Percentiles rank a stretch among this genome's conserved stretches.
Evolutionary conservation across 2,888 invertebrate genomes (phyloP).

Genomic region (Agriotes lineatus): DNA sequence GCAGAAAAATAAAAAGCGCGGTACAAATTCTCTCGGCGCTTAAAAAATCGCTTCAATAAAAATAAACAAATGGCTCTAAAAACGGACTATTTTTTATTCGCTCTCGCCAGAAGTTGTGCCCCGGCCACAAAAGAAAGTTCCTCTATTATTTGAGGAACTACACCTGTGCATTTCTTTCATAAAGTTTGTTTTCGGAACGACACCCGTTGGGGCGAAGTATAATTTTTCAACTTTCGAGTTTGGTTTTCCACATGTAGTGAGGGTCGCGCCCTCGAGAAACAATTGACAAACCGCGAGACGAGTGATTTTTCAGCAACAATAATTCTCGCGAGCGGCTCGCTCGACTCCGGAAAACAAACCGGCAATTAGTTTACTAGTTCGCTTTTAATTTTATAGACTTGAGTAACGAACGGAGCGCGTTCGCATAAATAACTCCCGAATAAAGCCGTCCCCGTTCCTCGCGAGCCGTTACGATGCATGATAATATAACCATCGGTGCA

Average conservation of each 20-base stretch:
- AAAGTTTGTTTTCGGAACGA: slow-evolving; percentile 38
- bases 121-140: slow-evolving; percentile 28
- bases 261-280: background rate
- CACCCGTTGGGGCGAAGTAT: slow-evolving; percentile 27
- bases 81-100: slow-evolving; percentile 32
- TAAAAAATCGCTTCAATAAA: slow-evolving; percentile 34
- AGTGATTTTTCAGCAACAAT: slow-evolving; percentile 6
- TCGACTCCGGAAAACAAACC: slow-evolving; percentile 21
- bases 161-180: slow-evolving; percentile 44
- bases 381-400: slow-evolving; percentile 18
- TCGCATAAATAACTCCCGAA: slow-evolving; percentile 36
- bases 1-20: slow-evolving; percentile 4
- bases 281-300: slow-evolving; percentile 24
- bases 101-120: slow-evolving; percentile 14
- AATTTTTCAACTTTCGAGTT: slow-evolving; percentile 34
- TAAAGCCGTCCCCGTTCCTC: background rate
- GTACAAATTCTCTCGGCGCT: slow-evolving; percentile 26
- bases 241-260: slow-evolving; percentile 13
- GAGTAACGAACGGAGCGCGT: slow-evolving; percentile 7
- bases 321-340: background rate
- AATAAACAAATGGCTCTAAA: slow-evolving; percentile 31
- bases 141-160: slow-evolving; percentile 37
- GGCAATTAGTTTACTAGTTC: slow-evolving; percentile 29
- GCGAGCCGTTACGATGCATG: slow-evolving; percentile 10
- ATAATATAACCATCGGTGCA: slow-evolving; percentile 32